These are phyloP conservation scores for Synergus umbraculus DNA, from an alignment of 2,888 invertebrate genomes.

Conservation along the genomic window DNA sequence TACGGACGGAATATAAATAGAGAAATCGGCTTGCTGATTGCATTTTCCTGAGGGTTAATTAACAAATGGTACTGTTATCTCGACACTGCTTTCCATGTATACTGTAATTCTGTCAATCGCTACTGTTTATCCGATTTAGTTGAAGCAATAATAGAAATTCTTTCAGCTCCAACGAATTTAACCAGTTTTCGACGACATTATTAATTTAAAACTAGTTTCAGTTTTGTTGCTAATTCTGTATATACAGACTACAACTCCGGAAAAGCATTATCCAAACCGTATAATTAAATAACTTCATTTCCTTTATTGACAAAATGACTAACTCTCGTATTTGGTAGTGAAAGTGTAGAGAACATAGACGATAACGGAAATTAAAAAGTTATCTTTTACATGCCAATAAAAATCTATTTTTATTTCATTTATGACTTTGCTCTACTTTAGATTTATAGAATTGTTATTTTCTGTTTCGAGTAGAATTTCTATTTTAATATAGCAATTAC, in stretches of 20 bases:
- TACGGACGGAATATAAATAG: conserved; percentile 58
- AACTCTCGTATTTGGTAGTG: background rate
- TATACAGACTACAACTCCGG: background rate
- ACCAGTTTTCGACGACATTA: background rate
- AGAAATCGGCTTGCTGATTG: conserved; percentile 55
- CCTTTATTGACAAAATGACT: too few species aligned
- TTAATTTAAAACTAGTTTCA: conserved; percentile 13
- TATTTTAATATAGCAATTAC: background rate
- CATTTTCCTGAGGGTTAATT: conserved; percentile 63
- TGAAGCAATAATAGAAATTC: conserved; percentile 26
- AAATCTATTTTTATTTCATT: background rate
- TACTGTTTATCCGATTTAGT: conserved; percentile 24
- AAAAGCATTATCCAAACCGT: background rate
- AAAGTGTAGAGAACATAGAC: background rate
- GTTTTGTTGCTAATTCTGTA: background rate
- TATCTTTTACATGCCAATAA: background rate
- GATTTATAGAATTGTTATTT: background rate
- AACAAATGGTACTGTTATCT: conserved; percentile 41
- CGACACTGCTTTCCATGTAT: background rate
- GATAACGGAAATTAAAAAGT: background rate
- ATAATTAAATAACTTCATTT: background rate
- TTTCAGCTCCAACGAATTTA: background rate
- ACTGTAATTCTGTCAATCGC: conserved; percentile 20
- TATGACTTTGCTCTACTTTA: background rate
- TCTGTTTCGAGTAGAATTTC: background rate